Conservation (phyloP, 2,797 vertebrate species). For the Cetoscarus ocellatus region DNA sequence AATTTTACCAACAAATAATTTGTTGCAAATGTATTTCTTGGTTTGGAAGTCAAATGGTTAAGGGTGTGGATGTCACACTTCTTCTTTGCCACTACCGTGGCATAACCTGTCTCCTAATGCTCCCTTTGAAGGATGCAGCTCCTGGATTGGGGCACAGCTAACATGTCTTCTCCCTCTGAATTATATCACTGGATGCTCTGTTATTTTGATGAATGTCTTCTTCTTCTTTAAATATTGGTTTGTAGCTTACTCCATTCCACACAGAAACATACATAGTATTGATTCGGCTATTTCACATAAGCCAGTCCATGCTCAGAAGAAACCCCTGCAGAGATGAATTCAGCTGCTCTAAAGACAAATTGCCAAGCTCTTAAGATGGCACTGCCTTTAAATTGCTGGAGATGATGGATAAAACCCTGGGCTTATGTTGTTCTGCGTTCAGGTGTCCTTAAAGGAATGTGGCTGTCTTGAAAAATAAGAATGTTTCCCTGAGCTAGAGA, state of each 20-base stretch:
- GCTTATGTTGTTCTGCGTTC: conserved; percentile 23
- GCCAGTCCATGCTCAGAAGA: conserved; percentile 13
- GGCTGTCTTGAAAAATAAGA: conserved; percentile 16
- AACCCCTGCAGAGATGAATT: conserved; percentile 26
- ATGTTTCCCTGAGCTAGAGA: conserved; percentile 7
- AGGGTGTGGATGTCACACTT: no score
- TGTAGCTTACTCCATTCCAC: background rate
- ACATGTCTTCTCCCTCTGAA: background rate
- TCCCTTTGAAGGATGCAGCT: no score
- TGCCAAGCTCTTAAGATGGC: conserved; percentile 21
- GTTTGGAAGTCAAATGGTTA: no score
- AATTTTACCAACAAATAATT: no score
- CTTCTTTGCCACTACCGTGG: no score
- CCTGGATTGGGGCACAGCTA: no score
- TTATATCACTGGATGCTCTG: background rate
- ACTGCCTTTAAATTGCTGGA: conserved; percentile 26
- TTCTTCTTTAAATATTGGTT: background rate
- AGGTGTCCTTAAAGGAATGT: conserved; percentile 15
- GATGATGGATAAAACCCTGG: conserved; percentile 20
- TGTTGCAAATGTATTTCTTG: no score
- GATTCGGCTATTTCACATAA: conserved; percentile 16
- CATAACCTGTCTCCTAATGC: no score
- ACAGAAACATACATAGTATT: background rate
- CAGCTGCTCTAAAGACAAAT: conserved; percentile 16
- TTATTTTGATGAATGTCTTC: background rate